Base-by-base conservation (phyloP, 2,797 vertebrate species). In the Eulemur rubriventer region DNA sequence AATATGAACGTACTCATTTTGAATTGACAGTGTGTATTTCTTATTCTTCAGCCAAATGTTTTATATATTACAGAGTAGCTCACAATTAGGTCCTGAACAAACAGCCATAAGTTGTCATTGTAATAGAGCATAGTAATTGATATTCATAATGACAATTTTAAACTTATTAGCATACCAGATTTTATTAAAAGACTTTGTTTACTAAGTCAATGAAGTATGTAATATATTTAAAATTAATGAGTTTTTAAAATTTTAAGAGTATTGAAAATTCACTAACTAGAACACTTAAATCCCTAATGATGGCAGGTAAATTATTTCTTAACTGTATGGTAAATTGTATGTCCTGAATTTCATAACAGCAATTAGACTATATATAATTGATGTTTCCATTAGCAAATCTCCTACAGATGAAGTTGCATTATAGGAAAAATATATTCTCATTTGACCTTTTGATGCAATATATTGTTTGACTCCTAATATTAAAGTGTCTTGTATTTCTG, bases 261-360 rank as follows among this genome's bases (percentile, higher is more conserved):
- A 95, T 75, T 91, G 48, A 94, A 94, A 94, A 82, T 89, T 93
- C 65, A 85, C 43, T 89, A 95, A 76, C 33, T 52, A 84, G 91
- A 96, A 95, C 35, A 70, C 46, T 59, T 92, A 97, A 95, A 88
- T 91, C 28, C 33, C 35, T 89, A 87, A 87, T 78, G 48, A 90
- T 82, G n/a, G 22, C 28, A 96, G 86, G 59, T 94, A 96, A 97
- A 92, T 96, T 94, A 95, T 92, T 95, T 96, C 67, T 93, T 86
- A 88, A 85, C 75, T 78, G 1, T 89, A 70, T 46, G 11, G 70
- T 61, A 89, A 89, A 88, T 96, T 80, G 12, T 85, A 87, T 92
- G 69, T 95, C 82, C 63, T 92, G 67, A 97, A 92, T 92, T 94
- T 3, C 43, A 43, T 89, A 91, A 86, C 3, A 96, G 33, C 46